Base-by-base conservation (phyloP, 2,113 vertebrate genomes). In the Pimephales promelas region DNA sequence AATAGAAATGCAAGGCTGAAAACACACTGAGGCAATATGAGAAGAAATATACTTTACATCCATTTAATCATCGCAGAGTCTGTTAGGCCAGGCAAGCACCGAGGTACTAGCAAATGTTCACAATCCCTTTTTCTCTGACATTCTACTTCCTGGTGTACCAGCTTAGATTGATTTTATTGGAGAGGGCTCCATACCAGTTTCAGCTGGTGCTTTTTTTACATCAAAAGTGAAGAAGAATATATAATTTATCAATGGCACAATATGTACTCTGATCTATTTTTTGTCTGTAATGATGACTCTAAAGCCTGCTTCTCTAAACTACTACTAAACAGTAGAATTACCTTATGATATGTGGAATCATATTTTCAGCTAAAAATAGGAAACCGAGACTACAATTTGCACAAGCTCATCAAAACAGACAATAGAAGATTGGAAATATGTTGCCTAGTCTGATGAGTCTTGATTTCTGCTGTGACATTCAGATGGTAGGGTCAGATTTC, bases 21-120 rank as follows among this genome's bases (percentile, higher is more conserved):
- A 93, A 92, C 87, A 92, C 89, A 92, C 88, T 85, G 88, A 92
- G 86, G 88, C 91, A 91, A 92, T 92, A 88, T 54, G 74, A 79
- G 87, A 76, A 91, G 82, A 88, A 91, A 92, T 93, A 93, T 93
- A 93, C 91, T 92, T 94, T 94, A 92, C 92, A 93, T 91, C 92
- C 91, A 91, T 94, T 93, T 93, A 94, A 94, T 93, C 91, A 93
- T 92, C 86, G 31, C 54, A 59, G 80, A 76, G 86, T 59, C 75
- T 92, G 90, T 90, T 88, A 87, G 68, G 86, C 56, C 73, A 87
- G 76, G 79, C 86, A 83, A 88, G 85, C 66, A 56, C 18, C 72
- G 75, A 83, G 84, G 84, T 88, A 83, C 83, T 74, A 83, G 64
- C 77, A 84, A 71, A 82, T 10, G 49, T 70, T 43, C 59, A 61